Percentiles rank a stretch among this genome's conserved stretches.
Evolutionary conservation across 2,113 vertebrate species (phyloP).

Genomic region (Oceanites oceanicus): DNA sequence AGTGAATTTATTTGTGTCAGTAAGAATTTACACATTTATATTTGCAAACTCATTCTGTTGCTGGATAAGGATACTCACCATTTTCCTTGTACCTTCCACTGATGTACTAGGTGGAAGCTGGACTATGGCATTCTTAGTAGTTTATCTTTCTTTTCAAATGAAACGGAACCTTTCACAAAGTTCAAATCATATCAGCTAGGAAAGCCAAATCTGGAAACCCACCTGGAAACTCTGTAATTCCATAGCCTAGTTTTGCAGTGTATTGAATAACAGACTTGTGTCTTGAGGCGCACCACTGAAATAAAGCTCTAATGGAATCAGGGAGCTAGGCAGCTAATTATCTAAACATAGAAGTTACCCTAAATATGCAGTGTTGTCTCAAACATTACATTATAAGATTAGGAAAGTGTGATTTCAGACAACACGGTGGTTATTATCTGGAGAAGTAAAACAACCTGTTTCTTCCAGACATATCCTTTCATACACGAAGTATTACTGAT

Average conservation of each 20-base stretch:
- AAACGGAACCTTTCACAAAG: background rate
- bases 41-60: background rate
- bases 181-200: background rate
- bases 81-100: background rate
- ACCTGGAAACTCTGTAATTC: background rate
- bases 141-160: background rate
- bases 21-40: background rate
- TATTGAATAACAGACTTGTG: background rate
- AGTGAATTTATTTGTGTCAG: background rate
- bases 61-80: background rate
- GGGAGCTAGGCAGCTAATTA: background rate
- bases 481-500: background rate
- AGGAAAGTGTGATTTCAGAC: background rate
- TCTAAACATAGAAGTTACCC: background rate
- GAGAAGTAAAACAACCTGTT: background rate
- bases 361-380: background rate
- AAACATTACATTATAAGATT: background rate
- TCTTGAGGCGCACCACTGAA: background rate
- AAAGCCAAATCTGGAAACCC: background rate
- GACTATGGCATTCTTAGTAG: background rate
- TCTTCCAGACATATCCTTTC: background rate
- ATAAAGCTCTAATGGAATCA: background rate
- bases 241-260: background rate
- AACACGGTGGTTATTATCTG: background rate
- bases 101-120: background rate